These are phyloP conservation scores for Whitmania pigra DNA, from an alignment of 1,140 invertebrate genomes.

Conservation along the genomic window DNA sequence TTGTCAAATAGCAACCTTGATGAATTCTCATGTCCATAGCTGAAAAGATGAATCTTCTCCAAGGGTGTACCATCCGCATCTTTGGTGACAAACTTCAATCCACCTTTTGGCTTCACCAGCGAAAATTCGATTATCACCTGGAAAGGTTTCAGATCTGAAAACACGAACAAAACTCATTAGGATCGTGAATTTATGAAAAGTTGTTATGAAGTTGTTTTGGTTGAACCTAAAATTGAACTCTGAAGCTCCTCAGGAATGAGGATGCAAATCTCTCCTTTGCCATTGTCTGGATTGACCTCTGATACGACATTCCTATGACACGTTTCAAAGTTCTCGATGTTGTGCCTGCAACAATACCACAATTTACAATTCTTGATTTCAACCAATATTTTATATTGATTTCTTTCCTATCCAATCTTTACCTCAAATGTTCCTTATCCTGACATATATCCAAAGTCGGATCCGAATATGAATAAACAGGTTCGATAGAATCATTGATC, in stretches of 20 bases:
- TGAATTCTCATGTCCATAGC: slow-evolving; percentile 79
- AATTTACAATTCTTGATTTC: neutral
- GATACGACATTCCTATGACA: slow-evolving; percentile 60
- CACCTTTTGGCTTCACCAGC: slow-evolving; percentile 76
- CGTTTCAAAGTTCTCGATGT: slow-evolving; percentile 63
- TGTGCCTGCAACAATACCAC: slow-evolving; percentile 46
- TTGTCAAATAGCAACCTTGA: slow-evolving; percentile 44
- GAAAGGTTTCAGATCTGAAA: slow-evolving; percentile 57
- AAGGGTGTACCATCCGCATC: slow-evolving; percentile 44
- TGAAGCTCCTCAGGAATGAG: slow-evolving; percentile 60
- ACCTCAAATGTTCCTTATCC: slow-evolving; percentile 51
- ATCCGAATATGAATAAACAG: slow-evolving; percentile 85
- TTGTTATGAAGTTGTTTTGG: no score
- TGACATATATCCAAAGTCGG: slow-evolving; percentile 82
- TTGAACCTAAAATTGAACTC: slow-evolving; percentile 15
- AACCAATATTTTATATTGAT: neutral
- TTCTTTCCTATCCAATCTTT: no score
- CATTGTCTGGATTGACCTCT: slow-evolving; percentile 64
- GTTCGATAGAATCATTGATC: slow-evolving; percentile 78
- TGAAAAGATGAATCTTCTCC: slow-evolving; percentile 84
- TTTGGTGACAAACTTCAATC: slow-evolving; percentile 88
- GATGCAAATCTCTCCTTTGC: slow-evolving; percentile 67
- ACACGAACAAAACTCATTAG: no score
- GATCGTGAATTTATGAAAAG: no score
- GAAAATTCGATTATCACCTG: slow-evolving; percentile 85